Percentiles rank a stretch among this genome's conserved stretches.
phyloP scores from a whole-genome alignment of 2,888 invertebrate genomes.

The Tribolium freemani region DNA sequence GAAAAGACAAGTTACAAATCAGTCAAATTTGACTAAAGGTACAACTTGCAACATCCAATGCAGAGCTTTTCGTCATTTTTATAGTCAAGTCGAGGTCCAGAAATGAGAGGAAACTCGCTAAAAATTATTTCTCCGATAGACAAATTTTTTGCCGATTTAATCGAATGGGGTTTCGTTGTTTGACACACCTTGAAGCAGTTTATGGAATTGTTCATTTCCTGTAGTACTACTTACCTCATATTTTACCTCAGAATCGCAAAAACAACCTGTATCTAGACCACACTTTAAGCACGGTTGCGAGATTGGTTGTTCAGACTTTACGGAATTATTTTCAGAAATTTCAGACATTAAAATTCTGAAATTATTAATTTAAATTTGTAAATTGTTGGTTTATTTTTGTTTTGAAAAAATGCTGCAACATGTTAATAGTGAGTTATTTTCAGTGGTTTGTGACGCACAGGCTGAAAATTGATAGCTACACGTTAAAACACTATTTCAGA shows the following conservation, averaged over 20 bases:
- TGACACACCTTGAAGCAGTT: background rate
- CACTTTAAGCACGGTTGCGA: background rate
- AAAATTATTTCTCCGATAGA: slow-evolving; percentile 78
- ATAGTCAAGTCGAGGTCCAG: slow-evolving; percentile 74
- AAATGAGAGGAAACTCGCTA: slow-evolving; percentile 75
- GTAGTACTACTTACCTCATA: background rate
- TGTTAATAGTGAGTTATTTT: background rate
- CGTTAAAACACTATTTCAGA: background rate
- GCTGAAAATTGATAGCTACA: background rate
- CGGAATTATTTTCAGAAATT: background rate
- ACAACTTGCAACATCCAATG: slow-evolving; percentile 78
- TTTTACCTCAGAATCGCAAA: background rate
- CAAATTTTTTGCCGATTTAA: slow-evolving; percentile 72
- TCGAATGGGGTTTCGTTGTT: background rate
- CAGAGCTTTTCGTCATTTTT: slow-evolving; percentile 76
- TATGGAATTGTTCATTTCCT: background rate
- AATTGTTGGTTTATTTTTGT: too few species aligned
- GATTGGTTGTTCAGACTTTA: background rate
- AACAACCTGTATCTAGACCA: background rate
- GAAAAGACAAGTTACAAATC: slow-evolving; percentile 9
- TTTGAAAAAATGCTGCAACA: background rate
- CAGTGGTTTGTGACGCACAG: background rate
- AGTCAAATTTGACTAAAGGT: background rate
- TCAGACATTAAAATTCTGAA: background rate
- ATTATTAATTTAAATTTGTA: background rate